Conservation (phyloP, 2,113 vertebrate genomes). For the Paedocypris sp. region DNA sequence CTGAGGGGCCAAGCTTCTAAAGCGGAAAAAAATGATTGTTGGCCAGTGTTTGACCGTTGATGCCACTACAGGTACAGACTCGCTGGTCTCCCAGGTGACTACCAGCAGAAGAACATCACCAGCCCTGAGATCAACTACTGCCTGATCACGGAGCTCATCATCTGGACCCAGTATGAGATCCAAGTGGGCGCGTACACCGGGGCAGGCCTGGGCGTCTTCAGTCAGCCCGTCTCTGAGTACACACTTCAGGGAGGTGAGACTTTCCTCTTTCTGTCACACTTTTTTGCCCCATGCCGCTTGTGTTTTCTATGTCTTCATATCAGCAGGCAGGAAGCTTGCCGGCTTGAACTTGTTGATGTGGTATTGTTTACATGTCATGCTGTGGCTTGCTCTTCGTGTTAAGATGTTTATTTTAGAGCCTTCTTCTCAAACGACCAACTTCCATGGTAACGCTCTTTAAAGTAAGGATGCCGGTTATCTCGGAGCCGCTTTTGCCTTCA, state of each 20-base stretch:
- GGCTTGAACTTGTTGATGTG: background rate
- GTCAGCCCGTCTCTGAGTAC: constrained; percentile 80
- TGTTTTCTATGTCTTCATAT: constrained; percentile 2
- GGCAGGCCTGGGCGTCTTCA: constrained; percentile 82
- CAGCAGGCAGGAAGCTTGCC: background rate
- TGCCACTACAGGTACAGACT: constrained; percentile 74
- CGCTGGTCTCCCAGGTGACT: constrained; percentile 82
- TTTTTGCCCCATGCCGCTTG: background rate
- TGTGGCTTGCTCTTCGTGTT: background rate
- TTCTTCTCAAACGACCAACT: background rate
- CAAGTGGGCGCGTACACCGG: constrained; percentile 92
- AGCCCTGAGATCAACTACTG: constrained; percentile 93
- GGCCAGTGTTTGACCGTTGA: constrained; percentile 29
- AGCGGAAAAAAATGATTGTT: constrained; percentile 27
- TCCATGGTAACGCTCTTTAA: constrained; percentile 29
- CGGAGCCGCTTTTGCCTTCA: constrained; percentile 1
- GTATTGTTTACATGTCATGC: constrained; percentile 2
- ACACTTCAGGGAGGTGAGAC: constrained; percentile 89
- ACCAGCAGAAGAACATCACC: constrained; percentile 89
- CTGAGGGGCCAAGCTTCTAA: constrained; percentile 18
- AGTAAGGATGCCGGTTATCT: constrained; percentile 26
- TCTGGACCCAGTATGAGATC: constrained; percentile 97
- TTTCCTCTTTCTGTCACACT: constrained; percentile 18
- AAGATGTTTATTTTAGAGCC: constrained; percentile 11
- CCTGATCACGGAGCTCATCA: constrained; percentile 84